phyloP scores from a whole-genome alignment of 2,888 invertebrate species.

The Drosophila fungiperda region DNA sequence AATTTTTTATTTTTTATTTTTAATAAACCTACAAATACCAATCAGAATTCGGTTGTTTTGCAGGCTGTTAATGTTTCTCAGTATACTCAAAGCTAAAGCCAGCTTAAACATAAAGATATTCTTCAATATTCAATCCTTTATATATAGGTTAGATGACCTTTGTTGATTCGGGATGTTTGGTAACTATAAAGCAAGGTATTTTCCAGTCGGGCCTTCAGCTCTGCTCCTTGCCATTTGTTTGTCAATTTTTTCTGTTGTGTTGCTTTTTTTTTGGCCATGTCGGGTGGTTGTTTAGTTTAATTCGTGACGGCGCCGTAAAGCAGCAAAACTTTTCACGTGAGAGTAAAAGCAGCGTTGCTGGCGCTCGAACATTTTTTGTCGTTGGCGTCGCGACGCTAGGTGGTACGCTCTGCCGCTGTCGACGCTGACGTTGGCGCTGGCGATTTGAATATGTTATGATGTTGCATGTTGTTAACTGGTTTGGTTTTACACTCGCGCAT shows the following conservation, averaged over 20 bases:
- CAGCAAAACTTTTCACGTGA: conserved; percentile 72
- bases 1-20: background rate
- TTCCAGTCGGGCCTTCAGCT: conserved; percentile 14
- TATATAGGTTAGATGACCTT: too few relatives aligned
- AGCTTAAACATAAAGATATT: background rate
- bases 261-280: conserved; percentile 33
- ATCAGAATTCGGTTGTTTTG: background rate
- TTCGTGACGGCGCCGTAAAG: conserved; percentile 67
- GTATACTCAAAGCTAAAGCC: background rate
- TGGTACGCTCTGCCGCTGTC: conserved; percentile 37
- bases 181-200: conserved; percentile 25
- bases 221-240: conserved; percentile 19
- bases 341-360: conserved; percentile 69
- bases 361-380: conserved; percentile 20
- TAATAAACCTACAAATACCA: background rate
- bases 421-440: conserved; percentile 35
- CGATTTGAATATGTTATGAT: conserved; percentile 80
- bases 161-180: background rate
- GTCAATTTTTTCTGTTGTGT: conserved; percentile 9
- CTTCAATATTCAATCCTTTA: background rate
- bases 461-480: conserved; percentile 74
- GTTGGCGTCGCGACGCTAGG: conserved; percentile 33
- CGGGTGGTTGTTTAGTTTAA: conserved; percentile 76
- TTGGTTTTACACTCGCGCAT: conserved; percentile 62
- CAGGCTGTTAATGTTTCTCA: background rate